A percentile compares a stretch with the other conserved stretches of the same genome.
phyloP scores from a whole-genome alignment of 2,113 vertebrate genomes.

The Mugil cephalus region DNA sequence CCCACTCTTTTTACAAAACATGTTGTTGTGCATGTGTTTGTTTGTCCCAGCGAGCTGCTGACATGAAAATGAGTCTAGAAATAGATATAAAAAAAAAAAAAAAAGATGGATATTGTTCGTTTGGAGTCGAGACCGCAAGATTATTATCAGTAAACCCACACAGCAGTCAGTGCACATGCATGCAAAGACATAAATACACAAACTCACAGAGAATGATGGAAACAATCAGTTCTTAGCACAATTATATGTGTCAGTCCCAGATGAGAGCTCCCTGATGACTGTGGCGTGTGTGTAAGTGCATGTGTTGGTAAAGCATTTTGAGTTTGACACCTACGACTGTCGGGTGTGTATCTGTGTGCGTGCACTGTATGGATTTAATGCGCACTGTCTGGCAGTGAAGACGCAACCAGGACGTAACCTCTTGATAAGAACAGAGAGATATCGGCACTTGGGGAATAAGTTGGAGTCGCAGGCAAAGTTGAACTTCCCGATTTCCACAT shows the following conservation, averaged over 20 bases:
- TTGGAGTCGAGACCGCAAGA: conserved; percentile 13
- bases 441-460: too few species aligned
- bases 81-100: conserved; percentile 29
- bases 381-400: background rate
- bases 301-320: too few species aligned
- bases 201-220: conserved; percentile 23
- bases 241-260: conserved; percentile 44
- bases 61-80: conserved; percentile 10
- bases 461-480: background rate
- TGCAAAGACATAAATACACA: conserved; percentile 11
- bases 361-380: background rate
- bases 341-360: conserved; percentile 13
- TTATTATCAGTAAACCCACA: conserved; percentile 14
- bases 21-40: conserved; percentile 1
- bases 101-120: conserved; percentile 39
- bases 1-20: too few species aligned
- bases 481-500: too few species aligned
- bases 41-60: conserved; percentile 6
- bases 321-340: too few species aligned
- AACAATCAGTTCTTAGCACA: conserved; percentile 41
- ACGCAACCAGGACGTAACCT: background rate
- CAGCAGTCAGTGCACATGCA: background rate
- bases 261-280: conserved; percentile 32
- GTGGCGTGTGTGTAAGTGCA: background rate
- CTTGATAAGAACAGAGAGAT: background rate